phyloP scores from a whole-genome alignment of 2,113 vertebrate species.

The Callionymus lyra region DNA sequence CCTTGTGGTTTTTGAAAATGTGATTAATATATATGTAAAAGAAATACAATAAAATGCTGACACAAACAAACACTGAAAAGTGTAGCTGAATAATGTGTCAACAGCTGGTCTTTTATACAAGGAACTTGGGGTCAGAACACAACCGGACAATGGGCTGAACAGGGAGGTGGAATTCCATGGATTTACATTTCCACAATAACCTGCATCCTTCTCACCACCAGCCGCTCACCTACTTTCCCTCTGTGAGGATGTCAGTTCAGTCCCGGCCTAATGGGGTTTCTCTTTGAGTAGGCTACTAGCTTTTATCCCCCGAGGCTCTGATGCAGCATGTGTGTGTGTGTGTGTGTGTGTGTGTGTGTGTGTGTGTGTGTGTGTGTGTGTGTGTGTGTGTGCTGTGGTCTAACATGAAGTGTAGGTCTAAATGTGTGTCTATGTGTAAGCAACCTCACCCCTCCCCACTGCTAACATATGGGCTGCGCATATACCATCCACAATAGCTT shows the following conservation, averaged over 20 bases:
- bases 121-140: conserved; percentile 16
- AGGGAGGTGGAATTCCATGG: conserved; percentile 16
- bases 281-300: conserved; percentile 45
- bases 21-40: too few species aligned
- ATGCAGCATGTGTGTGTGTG: conserved; percentile 7
- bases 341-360: conserved; percentile 11
- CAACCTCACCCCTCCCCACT: conserved; percentile 16
- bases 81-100: too few species aligned
- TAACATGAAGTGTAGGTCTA: conserved; percentile 14
- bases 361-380: conserved; percentile 15
- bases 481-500: conserved; percentile 37
- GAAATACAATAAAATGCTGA: conserved; percentile 4
- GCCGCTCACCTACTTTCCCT: conserved; percentile 29
- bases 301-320: conserved; percentile 39
- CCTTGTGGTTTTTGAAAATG: too few species aligned
- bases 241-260: conserved; percentile 30
- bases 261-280: conserved; percentile 46
- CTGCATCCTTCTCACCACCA: conserved; percentile 28
- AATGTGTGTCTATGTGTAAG: conserved; percentile 18
- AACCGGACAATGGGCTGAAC: conserved; percentile 8
- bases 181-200: conserved; percentile 39
- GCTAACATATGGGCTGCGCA: conserved; percentile 37
- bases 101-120: not conserved
- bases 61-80: too few species aligned
- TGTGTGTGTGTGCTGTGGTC: conserved; percentile 22